Percentiles rank a stretch among this genome's conserved stretches.
Evolutionary conservation across 2,113 vertebrate species (phyloP).

Genomic region (Chrysemys picta): DNA sequence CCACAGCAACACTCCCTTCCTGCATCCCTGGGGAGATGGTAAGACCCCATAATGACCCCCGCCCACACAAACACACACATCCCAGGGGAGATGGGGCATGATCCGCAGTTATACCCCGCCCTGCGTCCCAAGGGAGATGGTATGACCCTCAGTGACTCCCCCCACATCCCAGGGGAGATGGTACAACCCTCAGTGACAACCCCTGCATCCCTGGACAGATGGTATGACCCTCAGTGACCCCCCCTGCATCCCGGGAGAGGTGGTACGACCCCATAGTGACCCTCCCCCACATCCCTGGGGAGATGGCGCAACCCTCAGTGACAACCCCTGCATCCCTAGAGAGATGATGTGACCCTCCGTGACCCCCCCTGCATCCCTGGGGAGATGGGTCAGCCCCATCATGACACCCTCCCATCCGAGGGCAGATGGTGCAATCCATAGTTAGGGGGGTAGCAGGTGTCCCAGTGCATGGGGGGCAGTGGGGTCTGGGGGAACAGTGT

Average conservation of each 20-base stretch:
- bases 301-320: too few relatives aligned
- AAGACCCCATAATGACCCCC: too few relatives aligned
- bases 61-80: too few relatives aligned
- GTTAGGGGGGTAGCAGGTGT: neutral
- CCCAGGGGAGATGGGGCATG: too few relatives aligned
- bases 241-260: neutral
- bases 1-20: too few relatives aligned
- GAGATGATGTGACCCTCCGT: too few relatives aligned
- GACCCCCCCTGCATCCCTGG: neutral
- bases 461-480: neutral
- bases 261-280: neutral
- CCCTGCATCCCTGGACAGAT: too few relatives aligned
- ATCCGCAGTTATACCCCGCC: too few relatives aligned
- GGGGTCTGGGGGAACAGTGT: neutral
- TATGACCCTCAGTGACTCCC: too few relatives aligned
- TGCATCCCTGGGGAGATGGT: neutral
- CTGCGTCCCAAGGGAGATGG: too few relatives aligned
- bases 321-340: neutral
- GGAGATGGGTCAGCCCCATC: neutral
- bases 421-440: neutral
- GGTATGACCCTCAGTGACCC: too few relatives aligned
- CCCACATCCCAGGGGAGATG: neutral
- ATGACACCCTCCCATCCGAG: neutral
- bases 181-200: neutral
- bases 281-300: too few relatives aligned